A percentile compares a stretch with the other conserved stretches of the same genome.
Conservation (phyloP, 2,797 vertebrate species). For the Gallinago solitaria region DNA sequence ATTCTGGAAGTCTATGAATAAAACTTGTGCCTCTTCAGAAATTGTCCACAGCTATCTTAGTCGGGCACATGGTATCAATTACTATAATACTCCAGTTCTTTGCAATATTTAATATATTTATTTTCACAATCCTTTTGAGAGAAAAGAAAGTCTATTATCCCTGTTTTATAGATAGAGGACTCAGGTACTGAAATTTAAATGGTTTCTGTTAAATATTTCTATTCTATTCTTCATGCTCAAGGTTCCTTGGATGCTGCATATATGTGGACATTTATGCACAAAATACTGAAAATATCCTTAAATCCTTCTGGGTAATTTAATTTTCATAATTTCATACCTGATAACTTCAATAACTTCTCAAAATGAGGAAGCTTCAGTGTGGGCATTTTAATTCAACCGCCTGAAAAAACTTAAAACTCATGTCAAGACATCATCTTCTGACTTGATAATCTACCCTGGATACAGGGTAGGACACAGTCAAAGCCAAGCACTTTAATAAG, state of each 20-base stretch:
- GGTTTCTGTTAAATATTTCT: conserved; percentile 7
- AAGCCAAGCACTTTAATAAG: not conserved
- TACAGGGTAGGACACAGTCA: not conserved
- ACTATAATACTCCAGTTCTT: conserved; percentile 25
- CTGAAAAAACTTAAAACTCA: not conserved
- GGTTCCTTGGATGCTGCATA: not conserved
- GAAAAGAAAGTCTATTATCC: conserved; percentile 29
- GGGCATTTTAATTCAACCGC: not conserved
- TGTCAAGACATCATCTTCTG: not conserved
- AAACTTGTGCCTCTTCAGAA: conserved; percentile 34
- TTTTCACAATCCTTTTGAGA: conserved; percentile 47
- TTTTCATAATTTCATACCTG: not conserved
- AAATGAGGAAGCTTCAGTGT: not conserved
- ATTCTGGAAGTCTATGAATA: not conserved
- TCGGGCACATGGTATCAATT: conserved; percentile 46
- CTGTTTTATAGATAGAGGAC: not conserved
- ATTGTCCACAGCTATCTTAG: conserved; percentile 47
- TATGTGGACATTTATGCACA: not conserved
- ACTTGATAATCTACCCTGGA: not conserved
- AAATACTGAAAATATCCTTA: not conserved
- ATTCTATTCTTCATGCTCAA: not conserved
- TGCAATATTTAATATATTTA: conserved; percentile 47
- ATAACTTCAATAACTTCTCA: not conserved
- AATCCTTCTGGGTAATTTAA: not conserved
- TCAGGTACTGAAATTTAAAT: conserved; percentile 35